A percentile compares a stretch with the other conserved stretches of the same genome.
Evolutionary conservation across 2,113 vertebrate genomes (phyloP).

Genomic region (Etia nguti): DNA sequence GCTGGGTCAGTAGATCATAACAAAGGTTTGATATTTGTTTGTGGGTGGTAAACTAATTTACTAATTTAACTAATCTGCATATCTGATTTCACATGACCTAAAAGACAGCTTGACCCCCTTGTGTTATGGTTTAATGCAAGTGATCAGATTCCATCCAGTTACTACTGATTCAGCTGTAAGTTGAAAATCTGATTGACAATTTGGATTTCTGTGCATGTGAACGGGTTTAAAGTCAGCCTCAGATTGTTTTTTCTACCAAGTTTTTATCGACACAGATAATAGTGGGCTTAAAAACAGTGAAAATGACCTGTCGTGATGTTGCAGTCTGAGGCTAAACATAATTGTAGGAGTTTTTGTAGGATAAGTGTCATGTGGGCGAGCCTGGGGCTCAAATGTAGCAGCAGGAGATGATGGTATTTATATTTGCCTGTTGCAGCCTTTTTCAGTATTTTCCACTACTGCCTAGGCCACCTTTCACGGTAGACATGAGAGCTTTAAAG

Average conservation of each 20-base stretch:
- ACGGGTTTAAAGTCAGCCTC: neutral
- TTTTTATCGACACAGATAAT: neutral
- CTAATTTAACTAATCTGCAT: too few relatives aligned
- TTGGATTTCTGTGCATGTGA: neutral
- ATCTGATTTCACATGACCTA: neutral
- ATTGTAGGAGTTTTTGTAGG: neutral
- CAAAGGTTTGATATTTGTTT: neutral
- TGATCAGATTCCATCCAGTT: neutral
- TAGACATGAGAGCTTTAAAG: neutral
- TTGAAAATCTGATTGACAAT: neutral
- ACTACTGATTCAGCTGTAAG: neutral
- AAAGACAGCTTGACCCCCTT: fast-evolving
- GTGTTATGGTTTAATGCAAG: neutral
- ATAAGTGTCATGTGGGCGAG: neutral
- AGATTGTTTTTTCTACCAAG: neutral
- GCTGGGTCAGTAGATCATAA: neutral
- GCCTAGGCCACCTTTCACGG: neutral
- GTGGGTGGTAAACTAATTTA: neutral
- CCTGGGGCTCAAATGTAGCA: neutral
- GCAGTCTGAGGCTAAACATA: neutral
- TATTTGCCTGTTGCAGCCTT: neutral
- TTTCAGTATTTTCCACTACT: neutral
- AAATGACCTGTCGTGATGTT: neutral
- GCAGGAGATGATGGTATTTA: neutral
- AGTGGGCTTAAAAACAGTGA: neutral